Percentiles rank a stretch among this genome's conserved stretches.
Evolutionary conservation across 92 coral and sea anemone genomes (phyloP).

Genomic region (Palythoa grandiflora): DNA sequence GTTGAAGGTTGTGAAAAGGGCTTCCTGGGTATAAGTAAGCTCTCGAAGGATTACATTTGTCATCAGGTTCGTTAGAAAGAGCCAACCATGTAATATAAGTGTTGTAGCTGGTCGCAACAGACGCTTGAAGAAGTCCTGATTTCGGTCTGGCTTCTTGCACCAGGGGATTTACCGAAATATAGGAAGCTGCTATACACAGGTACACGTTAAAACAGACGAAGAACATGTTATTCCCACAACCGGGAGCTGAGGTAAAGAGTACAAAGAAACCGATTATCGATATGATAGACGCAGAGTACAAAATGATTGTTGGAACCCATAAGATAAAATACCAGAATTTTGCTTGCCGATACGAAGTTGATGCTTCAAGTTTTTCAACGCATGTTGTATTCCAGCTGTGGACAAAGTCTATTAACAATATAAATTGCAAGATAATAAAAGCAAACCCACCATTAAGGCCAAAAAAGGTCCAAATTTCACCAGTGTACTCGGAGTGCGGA

Average conservation of each 20-base stretch:
- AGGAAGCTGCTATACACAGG: constrained; percentile 88
- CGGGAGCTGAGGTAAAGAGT: constrained; percentile 74
- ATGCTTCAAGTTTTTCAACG: constrained; percentile 78
- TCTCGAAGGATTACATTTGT: constrained; percentile 85
- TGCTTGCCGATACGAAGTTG: constrained; percentile 60
- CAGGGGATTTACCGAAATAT: constrained; percentile 88
- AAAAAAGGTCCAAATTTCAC: constrained; percentile 97
- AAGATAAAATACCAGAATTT: constrained; percentile 75
- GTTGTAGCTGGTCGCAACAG: constrained; percentile 91
- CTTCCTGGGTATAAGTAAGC: constrained; percentile 87
- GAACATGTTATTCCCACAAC: constrained; percentile 90
- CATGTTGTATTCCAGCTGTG: constrained; percentile 86
- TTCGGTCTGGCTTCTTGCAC: constrained; percentile 97
- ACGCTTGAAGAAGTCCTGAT: constrained; percentile 92
- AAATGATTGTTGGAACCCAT: constrained; percentile 85
- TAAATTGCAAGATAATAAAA: constrained; percentile 86
- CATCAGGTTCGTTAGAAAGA: constrained; percentile 92
- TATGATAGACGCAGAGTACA: constrained; percentile 86
- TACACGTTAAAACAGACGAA: constrained; percentile 89
- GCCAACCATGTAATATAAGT: constrained; percentile 97
- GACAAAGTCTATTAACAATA: constrained; percentile 80
- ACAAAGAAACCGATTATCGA: constrained; percentile 76
- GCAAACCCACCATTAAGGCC: constrained; percentile 97
- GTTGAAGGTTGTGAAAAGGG: constrained; percentile 80
- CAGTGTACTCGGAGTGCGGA: constrained; percentile 96